Evolutionary conservation across 2,888 invertebrate genomes (phyloP).

Genomic region (Tuta absoluta): DNA sequence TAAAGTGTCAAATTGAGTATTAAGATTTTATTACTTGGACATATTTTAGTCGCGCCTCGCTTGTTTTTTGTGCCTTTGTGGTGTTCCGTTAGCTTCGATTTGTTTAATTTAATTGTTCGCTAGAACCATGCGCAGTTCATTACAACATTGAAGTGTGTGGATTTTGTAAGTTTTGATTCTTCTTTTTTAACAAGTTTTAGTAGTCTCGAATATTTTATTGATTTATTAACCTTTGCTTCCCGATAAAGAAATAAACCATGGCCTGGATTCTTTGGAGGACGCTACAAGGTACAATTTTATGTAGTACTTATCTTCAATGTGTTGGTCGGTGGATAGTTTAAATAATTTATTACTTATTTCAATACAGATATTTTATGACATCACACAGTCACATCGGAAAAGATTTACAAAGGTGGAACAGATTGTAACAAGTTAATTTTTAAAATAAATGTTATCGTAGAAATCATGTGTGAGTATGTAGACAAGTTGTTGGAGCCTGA

Average conservation of each 20-base stretch:
- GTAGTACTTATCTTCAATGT: not conserved
- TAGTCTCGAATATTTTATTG: not conserved
- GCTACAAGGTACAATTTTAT: not conserved
- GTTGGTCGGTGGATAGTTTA: not conserved
- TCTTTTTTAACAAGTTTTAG: not conserved
- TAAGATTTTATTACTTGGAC: too few species aligned
- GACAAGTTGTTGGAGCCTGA: slow-evolving; percentile 8
- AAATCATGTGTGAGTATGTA: not conserved
- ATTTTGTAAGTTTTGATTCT: not conserved
- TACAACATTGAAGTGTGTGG: not conserved
- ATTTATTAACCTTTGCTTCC: not conserved
- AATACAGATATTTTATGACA: not conserved
- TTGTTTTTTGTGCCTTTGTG: too few species aligned
- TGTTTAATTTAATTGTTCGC: too few species aligned
- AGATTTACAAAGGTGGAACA: not conserved
- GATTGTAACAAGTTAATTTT: not conserved
- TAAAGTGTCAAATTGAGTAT: too few species aligned
- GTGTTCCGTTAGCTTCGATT: too few species aligned
- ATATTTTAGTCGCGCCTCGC: too few species aligned
- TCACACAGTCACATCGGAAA: not conserved
- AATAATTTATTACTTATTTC: not conserved
- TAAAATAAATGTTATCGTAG: too few species aligned
- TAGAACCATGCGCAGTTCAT: too few species aligned
- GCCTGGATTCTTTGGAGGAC: too few species aligned
- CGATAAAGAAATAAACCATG: not conserved